These are phyloP conservation scores for Perccottus glenii DNA, from an alignment of 2,113 vertebrate species.

Conservation along the genomic window DNA sequence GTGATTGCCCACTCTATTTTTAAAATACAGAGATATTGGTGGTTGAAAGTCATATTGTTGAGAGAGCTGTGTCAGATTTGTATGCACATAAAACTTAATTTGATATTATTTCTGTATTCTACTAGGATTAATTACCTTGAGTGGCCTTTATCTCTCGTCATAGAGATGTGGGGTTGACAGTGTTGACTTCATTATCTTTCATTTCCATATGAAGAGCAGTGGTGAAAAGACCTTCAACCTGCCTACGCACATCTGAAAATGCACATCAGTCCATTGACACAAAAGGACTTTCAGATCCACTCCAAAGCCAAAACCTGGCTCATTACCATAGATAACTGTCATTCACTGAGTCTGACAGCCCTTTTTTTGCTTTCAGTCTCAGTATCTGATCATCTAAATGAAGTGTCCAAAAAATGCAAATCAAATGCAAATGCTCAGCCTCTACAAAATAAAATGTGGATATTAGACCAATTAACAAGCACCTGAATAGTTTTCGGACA, in stretches of 20 bases:
- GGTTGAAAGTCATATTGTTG: slow-evolving; percentile 27
- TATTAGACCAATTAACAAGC: too few species aligned
- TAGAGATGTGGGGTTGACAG: slow-evolving; percentile 57
- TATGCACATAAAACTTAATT: slow-evolving; percentile 39
- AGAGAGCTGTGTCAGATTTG: slow-evolving; percentile 36
- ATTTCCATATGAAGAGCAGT: slow-evolving; percentile 65
- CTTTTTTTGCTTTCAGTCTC: slow-evolving; percentile 53
- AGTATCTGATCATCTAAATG: slow-evolving; percentile 58
- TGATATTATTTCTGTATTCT: slow-evolving; percentile 30
- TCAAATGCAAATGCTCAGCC: not conserved
- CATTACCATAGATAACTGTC: slow-evolving; percentile 57
- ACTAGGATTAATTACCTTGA: slow-evolving; percentile 59
- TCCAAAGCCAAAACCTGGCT: slow-evolving; percentile 21
- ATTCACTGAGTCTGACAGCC: slow-evolving; percentile 47
- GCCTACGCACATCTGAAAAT: slow-evolving; percentile 48
- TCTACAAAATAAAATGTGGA: not conserved
- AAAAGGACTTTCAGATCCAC: slow-evolving; percentile 2
- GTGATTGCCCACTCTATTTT: not conserved
- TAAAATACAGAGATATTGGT: slow-evolving; percentile 21
- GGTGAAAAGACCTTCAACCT: slow-evolving; percentile 60
- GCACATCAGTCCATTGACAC: not conserved
- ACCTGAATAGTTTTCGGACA: not conserved
- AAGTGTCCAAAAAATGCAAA: not conserved
- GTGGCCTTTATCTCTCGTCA: slow-evolving; percentile 60
- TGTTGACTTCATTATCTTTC: slow-evolving; percentile 68